Percentiles rank a stretch among this genome's conserved stretches.
These are phyloP conservation scores for Heterodera filipjevi DNA, from an alignment of 2,888 invertebrate species.

Conservation along the genomic window DNA sequence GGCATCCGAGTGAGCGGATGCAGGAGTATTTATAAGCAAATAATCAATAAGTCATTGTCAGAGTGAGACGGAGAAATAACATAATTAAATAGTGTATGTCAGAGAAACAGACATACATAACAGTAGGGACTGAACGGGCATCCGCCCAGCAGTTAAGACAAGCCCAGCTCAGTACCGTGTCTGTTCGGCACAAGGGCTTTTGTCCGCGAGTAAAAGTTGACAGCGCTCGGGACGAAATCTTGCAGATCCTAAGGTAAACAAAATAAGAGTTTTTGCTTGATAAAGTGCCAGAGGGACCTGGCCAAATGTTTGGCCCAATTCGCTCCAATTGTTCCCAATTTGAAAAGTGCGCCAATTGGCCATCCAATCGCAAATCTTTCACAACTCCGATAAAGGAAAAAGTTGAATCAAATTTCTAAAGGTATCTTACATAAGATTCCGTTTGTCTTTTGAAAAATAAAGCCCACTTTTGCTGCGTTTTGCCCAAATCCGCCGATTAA, in stretches of 20 bases:
- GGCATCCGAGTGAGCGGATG: too few species aligned
- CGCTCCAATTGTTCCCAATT: constrained; percentile 50
- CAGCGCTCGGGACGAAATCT: constrained; percentile 45
- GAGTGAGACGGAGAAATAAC: too few species aligned
- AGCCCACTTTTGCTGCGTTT: constrained; percentile 7
- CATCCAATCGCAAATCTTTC: constrained; percentile 50
- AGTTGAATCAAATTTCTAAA: constrained; percentile 33
- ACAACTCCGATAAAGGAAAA: constrained; percentile 48
- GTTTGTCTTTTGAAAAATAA: not conserved
- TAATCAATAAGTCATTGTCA: too few species aligned
- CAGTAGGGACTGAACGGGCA: too few species aligned
- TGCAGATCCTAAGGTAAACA: constrained; percentile 21
- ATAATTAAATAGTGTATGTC: too few species aligned
- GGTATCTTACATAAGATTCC: too few species aligned
- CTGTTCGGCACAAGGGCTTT: constrained; percentile 43
- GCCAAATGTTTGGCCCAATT: constrained; percentile 45
- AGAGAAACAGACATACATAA: too few species aligned
- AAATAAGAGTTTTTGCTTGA: not conserved
- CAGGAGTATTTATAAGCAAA: too few species aligned
- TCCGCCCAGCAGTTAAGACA: too few species aligned
- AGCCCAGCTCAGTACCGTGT: not conserved
- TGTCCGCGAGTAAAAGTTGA: not conserved
- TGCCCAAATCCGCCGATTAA: constrained; percentile 55
- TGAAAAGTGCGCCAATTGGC: constrained; percentile 53
- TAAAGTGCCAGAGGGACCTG: constrained; percentile 34